Evolutionary conservation across 1,140 invertebrate species (phyloP).

Genomic region (Drosophila bocqueti): DNA sequence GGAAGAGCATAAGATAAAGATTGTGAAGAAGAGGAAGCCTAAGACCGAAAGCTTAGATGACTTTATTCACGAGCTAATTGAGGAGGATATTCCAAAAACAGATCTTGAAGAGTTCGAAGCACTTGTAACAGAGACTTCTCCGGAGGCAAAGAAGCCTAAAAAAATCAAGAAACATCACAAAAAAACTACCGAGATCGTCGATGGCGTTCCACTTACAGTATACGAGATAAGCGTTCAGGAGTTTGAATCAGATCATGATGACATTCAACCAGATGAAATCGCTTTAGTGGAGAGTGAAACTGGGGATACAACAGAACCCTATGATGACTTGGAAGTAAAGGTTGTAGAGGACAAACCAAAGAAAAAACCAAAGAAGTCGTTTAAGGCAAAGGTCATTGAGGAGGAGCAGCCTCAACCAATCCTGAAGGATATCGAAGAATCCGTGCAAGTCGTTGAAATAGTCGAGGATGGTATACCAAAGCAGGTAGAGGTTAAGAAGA

Average conservation of each 20-base stretch:
- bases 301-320: slow-evolving; percentile 32
- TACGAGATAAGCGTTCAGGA: slow-evolving; percentile 68
- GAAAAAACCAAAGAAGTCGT: slow-evolving; percentile 52
- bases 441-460: slow-evolving; percentile 33
- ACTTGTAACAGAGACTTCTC: slow-evolving; percentile 35
- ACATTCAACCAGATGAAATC: slow-evolving; percentile 15
- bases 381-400: slow-evolving; percentile 36
- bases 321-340: slow-evolving; percentile 46
- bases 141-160: slow-evolving; percentile 67
- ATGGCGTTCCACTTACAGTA: slow-evolving; percentile 63
- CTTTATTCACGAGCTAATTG: slow-evolving; percentile 65
- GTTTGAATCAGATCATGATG: slow-evolving; percentile 48
- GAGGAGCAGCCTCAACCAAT: slow-evolving; percentile 41
- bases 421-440: slow-evolving; percentile 58
- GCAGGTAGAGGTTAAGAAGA: slow-evolving; percentile 53
- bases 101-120: slow-evolving; percentile 61
- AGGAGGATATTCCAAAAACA: slow-evolving; percentile 71
- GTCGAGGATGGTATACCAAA: slow-evolving; percentile 42
- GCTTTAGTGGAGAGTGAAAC: slow-evolving; percentile 32
- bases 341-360: slow-evolving; percentile 63
- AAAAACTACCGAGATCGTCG: slow-evolving; percentile 60
- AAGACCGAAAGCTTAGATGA: slow-evolving; percentile 65
- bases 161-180: slow-evolving; percentile 74
- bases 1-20: slow-evolving; percentile 66
- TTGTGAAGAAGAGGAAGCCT: slow-evolving; percentile 62